Base-by-base conservation (phyloP, 2,888 invertebrate species). In the Camponotus fellah region DNA sequence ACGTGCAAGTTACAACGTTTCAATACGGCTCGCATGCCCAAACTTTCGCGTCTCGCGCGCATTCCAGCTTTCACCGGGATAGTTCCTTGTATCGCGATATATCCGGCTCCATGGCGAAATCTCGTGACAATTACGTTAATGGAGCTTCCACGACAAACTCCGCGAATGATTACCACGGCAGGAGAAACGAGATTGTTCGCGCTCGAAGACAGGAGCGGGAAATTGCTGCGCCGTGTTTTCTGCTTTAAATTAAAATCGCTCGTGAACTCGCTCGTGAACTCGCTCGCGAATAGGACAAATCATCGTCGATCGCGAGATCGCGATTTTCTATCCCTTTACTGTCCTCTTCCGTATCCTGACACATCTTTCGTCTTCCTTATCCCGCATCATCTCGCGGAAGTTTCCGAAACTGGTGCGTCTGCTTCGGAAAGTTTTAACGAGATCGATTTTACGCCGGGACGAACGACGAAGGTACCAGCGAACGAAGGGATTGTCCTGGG, bases 361-460 rank as follows among this genome's bases (percentile, higher is more conserved):
- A 80, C 81, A 79, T 87, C 81, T 82, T 71, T 82, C 79, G 81
- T 77, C 65, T 72, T 71, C 34, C 82, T 82, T 65, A 74, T 83
- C 82, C 80, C 71, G 81, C 83, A 84, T 81, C 83, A 82, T 87
- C 80, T 72, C 83, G 83, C 69, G 17, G 46, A 86, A 90, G 85
- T 91, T 91, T 87, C 69, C 82, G 86, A 92, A 93, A 92, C 91
- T 90, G 90, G 87, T 86, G 86, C 81, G 85, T 85, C 82, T 83
- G 86, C 87, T 77, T 87, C 79, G 86, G 82, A 89, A 93, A 93
- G 89, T 93, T 93, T 89, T 88, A 89, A 90, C 92, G 90, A 92
- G 88, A 91, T 92, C 92, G 91, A 92, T 91, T 91, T 92, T 92
- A 87, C 87, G 83, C 87, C 75, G 65, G 46, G 37, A 32, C 46